These are phyloP conservation scores for Lithobius niger DNA, from an alignment of 1,140 invertebrate species.

Conservation along the genomic window DNA sequence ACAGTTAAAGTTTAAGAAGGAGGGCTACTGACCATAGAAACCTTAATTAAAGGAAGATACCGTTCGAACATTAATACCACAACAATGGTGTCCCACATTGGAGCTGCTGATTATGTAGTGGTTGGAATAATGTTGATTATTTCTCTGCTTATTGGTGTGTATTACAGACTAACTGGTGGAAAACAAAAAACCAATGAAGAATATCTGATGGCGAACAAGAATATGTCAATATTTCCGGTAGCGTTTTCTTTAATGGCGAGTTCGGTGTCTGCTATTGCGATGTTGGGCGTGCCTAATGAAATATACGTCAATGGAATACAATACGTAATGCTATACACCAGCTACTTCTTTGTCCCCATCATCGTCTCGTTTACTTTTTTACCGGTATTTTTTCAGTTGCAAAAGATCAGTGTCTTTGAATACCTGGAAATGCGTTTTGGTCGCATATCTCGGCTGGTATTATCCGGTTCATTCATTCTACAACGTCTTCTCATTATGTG, in stretches of 20 bases:
- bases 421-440: too few species aligned
- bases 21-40: too few species aligned
- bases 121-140: conserved; percentile 43
- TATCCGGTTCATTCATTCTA: too few species aligned
- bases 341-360: conserved; percentile 67
- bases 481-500: too few species aligned
- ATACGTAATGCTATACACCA: conserved; percentile 67
- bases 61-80: too few species aligned
- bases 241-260: conserved; percentile 79
- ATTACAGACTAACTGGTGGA: conserved; percentile 69
- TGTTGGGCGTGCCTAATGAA: conserved; percentile 77
- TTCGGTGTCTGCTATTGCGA: conserved; percentile 85
- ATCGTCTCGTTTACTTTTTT: conserved; percentile 65
- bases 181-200: conserved; percentile 75
- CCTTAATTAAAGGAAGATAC: too few species aligned
- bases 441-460: too few species aligned
- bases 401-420: conserved; percentile 78
- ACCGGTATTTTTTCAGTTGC: conserved; percentile 75
- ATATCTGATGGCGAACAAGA: conserved; percentile 63
- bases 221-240: conserved; percentile 62
- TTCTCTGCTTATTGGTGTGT: conserved; percentile 59
- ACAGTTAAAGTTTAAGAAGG: too few species aligned
- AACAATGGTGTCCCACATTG: background rate
- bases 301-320: conserved; percentile 70
- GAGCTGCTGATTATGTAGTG: conserved; percentile 45